phyloP scores from a whole-genome alignment of 2,888 invertebrate species.

The Odontothrips loti region DNA sequence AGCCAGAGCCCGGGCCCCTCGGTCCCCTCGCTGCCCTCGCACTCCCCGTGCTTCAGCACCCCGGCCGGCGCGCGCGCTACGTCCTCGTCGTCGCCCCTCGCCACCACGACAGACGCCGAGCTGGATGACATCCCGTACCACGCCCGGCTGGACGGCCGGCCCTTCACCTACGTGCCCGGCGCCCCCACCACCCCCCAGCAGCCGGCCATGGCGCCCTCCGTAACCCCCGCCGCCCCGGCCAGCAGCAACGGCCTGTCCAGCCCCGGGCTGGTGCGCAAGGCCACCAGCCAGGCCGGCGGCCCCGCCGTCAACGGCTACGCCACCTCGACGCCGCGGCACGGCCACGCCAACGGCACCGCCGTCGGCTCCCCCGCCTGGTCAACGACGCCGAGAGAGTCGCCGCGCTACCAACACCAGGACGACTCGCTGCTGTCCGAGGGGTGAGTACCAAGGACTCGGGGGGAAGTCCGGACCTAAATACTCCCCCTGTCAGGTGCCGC shows the following conservation, averaged over 20 bases:
- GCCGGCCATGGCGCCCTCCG: slow-evolving; percentile 63
- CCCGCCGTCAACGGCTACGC: slow-evolving; percentile 36
- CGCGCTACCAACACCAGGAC: slow-evolving; percentile 30
- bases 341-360: slow-evolving; percentile 32
- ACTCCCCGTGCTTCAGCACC: neutral
- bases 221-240: slow-evolving; percentile 38
- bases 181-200: slow-evolving; percentile 59
- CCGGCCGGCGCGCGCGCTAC: neutral
- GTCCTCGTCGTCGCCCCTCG: slow-evolving; percentile 42
- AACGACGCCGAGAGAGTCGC: slow-evolving; percentile 32
- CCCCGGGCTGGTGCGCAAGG: slow-evolving; percentile 78
- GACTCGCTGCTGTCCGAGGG: neutral
- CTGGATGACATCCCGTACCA: slow-evolving; percentile 79
- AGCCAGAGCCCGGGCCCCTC: slow-evolving; percentile 40
- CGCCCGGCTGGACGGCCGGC: slow-evolving; percentile 82
- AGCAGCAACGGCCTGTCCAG: slow-evolving; percentile 64
- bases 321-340: slow-evolving; percentile 23
- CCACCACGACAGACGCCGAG: slow-evolving; percentile 50
- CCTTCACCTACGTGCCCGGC: slow-evolving; percentile 80
- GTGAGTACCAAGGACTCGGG: neutral
- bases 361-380: slow-evolving; percentile 34
- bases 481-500: no score
- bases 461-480: no score
- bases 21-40: neutral
- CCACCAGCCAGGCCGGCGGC: slow-evolving; percentile 45